Conservation (phyloP, 2,797 vertebrate species). For the Acrossocheilus wenchowensis region DNA sequence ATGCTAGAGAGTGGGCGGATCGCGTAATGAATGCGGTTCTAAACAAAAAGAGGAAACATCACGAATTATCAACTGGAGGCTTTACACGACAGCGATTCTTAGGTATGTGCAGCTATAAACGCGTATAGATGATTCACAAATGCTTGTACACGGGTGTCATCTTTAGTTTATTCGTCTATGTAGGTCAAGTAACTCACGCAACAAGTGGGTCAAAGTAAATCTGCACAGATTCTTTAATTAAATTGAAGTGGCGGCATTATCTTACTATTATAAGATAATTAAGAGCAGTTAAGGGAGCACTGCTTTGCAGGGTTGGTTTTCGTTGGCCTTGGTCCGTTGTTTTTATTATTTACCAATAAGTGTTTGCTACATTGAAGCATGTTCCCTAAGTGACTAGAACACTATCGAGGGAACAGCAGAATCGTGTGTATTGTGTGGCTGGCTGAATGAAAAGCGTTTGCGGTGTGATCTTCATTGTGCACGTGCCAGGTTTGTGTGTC, state of each 20-base stretch:
- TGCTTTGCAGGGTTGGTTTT: not conserved
- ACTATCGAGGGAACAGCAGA: not conserved
- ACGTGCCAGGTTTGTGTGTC: not conserved
- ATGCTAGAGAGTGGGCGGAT: not conserved
- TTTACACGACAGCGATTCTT: not conserved
- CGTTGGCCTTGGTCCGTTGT: not conserved
- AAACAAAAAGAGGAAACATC: not conserved
- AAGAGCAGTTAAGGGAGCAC: not conserved
- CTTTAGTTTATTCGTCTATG: not conserved
- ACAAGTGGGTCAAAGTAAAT: not conserved
- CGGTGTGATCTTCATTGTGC: not conserved
- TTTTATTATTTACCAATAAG: not conserved
- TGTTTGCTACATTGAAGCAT: not conserved
- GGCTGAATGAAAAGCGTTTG: not conserved
- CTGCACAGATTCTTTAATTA: too few species aligned
- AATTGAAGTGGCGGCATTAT: too few species aligned
- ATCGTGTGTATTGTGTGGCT: not conserved
- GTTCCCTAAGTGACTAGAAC: conserved; percentile 26
- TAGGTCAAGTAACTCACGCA: not conserved
- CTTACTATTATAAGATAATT: not conserved
- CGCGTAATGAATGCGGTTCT: not conserved
- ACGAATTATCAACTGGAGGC: not conserved
- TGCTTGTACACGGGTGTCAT: not conserved
- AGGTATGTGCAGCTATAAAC: not conserved
- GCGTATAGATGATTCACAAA: too few species aligned